phyloP scores from a whole-genome alignment of 2,888 invertebrate species.

The Ormyrus labotus region DNA sequence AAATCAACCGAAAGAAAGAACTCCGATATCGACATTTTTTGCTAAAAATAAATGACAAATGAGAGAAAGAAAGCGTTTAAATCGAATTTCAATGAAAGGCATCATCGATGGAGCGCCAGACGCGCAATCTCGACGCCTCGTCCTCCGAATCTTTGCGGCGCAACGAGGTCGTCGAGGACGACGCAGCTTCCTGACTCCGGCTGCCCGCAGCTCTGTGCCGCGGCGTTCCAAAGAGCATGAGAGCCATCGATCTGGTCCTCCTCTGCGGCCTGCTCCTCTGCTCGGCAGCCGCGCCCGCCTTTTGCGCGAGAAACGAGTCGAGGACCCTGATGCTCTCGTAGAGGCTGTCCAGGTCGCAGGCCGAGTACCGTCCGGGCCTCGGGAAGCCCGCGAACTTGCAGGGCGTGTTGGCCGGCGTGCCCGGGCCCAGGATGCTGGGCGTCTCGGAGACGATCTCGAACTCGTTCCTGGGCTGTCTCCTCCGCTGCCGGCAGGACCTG shows the following conservation, averaged over 20 bases:
- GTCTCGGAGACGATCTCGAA: slow-evolving; percentile 66
- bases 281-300: slow-evolving; percentile 17
- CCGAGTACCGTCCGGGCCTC: slow-evolving; percentile 54
- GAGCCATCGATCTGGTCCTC: slow-evolving; percentile 16
- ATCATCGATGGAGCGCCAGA: slow-evolving; percentile 42
- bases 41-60: no score
- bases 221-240: slow-evolving; percentile 45
- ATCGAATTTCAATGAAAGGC: background rate
- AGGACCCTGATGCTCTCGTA: slow-evolving; percentile 68
- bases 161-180: background rate
- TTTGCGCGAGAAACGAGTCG: slow-evolving; percentile 66
- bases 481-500: slow-evolving; percentile 47
- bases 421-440: slow-evolving; percentile 57
- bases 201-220: background rate
- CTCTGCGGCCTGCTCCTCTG: background rate
- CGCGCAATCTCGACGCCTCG: background rate
- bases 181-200: slow-evolving; percentile 9
- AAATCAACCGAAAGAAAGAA: no score
- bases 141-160: background rate
- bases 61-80: background rate
- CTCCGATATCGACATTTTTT: no score
- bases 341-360: slow-evolving; percentile 66
- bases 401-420: slow-evolving; percentile 42
- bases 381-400: background rate
- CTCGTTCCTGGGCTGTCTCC: slow-evolving; percentile 57